Percentiles rank a stretch among this genome's conserved stretches.
Evolutionary conservation across 2,113 vertebrate species (phyloP).

Genomic region (Eurypyga helias): DNA sequence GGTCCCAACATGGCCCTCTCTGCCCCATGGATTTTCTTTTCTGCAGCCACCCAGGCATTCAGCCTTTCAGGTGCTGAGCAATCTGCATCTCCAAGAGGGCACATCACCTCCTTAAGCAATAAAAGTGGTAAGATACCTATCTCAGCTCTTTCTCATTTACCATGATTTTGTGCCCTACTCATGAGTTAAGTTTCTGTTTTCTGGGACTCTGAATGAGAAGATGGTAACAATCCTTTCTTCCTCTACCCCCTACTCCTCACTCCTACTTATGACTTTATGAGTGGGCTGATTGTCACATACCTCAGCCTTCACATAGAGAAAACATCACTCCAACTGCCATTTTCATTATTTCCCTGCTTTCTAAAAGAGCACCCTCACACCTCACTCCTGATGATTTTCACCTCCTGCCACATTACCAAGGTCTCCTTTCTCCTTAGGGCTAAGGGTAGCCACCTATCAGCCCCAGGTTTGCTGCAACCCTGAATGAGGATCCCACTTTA

Average conservation of each 20-base stretch:
- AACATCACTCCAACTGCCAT: background rate
- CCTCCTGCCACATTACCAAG: background rate
- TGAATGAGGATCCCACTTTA: background rate
- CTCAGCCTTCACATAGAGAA: background rate
- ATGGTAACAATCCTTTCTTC: background rate
- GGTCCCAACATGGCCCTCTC: background rate
- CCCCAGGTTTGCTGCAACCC: background rate
- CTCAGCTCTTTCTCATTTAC: background rate
- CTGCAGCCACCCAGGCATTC: background rate
- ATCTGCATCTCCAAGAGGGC: background rate
- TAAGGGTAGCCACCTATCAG: background rate
- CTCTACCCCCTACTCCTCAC: background rate
- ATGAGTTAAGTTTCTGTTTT: background rate
- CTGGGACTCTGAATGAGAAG: background rate
- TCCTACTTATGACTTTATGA: background rate
- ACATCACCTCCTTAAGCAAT: fast-evolving
- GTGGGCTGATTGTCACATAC: background rate
- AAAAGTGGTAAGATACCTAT: background rate
- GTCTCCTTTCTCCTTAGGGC: background rate
- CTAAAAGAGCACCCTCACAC: background rate
- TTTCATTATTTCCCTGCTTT: background rate
- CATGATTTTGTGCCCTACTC: background rate
- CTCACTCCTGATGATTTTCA: background rate
- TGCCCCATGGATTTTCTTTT: background rate
- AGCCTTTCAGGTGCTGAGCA: background rate